phyloP scores from a whole-genome alignment of 2,797 vertebrate species.

The Denticeps clupeoides region DNA sequence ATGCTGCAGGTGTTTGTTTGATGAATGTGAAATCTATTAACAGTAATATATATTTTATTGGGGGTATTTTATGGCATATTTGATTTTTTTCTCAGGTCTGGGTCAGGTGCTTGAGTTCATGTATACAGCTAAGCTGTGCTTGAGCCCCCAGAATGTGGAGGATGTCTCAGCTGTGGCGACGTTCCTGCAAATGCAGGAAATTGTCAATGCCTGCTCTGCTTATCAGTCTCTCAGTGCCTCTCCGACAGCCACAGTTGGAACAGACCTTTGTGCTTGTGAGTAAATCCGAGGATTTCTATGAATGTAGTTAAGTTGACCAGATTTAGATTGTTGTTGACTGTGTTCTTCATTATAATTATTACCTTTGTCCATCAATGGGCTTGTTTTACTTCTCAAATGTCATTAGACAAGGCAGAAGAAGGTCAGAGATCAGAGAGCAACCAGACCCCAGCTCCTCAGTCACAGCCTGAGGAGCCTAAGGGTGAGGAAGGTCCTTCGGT shows the following conservation, averaged over 20 bases:
- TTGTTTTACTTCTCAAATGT: too few species aligned
- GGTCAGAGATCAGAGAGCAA: slow-evolving; percentile 31
- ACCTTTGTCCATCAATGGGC: too few species aligned
- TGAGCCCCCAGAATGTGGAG: slow-evolving; percentile 79
- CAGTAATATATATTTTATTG: not conserved
- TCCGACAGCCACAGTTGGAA: slow-evolving; percentile 27
- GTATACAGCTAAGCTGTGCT: slow-evolving; percentile 88
- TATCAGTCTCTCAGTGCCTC: slow-evolving; percentile 69
- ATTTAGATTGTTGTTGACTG: not conserved
- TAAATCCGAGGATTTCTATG: too few species aligned
- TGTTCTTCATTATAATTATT: not conserved
- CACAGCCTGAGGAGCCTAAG: slow-evolving; percentile 17
- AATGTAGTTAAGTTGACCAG: too few species aligned
- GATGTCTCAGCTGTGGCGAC: slow-evolving; percentile 85
- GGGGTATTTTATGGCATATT: not conserved
- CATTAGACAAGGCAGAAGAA: slow-evolving; percentile 34
- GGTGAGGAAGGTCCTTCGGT: slow-evolving; percentile 13
- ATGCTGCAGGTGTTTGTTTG: slow-evolving; percentile 74
- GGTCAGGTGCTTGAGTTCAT: slow-evolving; percentile 93
- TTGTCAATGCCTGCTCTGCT: slow-evolving; percentile 78
- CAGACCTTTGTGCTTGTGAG: slow-evolving; percentile 50
- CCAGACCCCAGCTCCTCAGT: slow-evolving; percentile 9
- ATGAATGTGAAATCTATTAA: not conserved
- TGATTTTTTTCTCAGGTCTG: slow-evolving; percentile 62
- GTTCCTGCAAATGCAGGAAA: slow-evolving; percentile 92